phyloP scores from a whole-genome alignment of 2,797 vertebrate species.

The Aulostomus chinensis region DNA sequence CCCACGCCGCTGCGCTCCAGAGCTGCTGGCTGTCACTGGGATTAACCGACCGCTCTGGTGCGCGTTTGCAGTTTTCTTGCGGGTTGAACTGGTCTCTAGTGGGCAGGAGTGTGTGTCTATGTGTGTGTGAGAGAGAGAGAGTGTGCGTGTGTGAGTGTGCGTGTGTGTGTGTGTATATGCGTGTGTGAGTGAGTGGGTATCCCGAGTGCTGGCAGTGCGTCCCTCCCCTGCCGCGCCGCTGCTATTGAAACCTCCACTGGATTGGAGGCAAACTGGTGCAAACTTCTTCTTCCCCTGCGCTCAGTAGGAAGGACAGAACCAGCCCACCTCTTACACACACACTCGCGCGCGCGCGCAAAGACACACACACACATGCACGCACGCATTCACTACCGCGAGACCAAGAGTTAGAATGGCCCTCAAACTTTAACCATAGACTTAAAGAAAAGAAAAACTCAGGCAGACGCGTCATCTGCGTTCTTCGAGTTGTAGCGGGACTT shows the following conservation, averaged over 20 bases:
- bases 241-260: constrained; percentile 78
- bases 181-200: constrained; percentile 61
- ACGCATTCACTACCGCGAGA: too few species aligned
- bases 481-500: too few species aligned
- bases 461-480: background rate
- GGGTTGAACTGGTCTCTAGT: constrained; percentile 71
- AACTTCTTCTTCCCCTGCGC: constrained; percentile 55
- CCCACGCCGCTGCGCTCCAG: constrained; percentile 56
- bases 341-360: constrained; percentile 9
- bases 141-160: constrained; percentile 46
- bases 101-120: constrained; percentile 56
- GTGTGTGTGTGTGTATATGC: constrained; percentile 31
- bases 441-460: constrained; percentile 6
- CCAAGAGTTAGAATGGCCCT: constrained; percentile 28
- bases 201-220: constrained; percentile 74
- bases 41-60: constrained; percentile 63
- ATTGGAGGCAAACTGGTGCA: constrained; percentile 73
- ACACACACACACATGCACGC: background rate
- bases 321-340: constrained; percentile 72
- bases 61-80: constrained; percentile 68
- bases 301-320: constrained; percentile 66
- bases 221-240: constrained; percentile 77
- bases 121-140: constrained; percentile 26
- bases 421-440: constrained; percentile 4
- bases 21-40: constrained; percentile 57